Base-by-base conservation (phyloP, 2,888 invertebrate genomes). In the Metopia argyrocephala region DNA sequence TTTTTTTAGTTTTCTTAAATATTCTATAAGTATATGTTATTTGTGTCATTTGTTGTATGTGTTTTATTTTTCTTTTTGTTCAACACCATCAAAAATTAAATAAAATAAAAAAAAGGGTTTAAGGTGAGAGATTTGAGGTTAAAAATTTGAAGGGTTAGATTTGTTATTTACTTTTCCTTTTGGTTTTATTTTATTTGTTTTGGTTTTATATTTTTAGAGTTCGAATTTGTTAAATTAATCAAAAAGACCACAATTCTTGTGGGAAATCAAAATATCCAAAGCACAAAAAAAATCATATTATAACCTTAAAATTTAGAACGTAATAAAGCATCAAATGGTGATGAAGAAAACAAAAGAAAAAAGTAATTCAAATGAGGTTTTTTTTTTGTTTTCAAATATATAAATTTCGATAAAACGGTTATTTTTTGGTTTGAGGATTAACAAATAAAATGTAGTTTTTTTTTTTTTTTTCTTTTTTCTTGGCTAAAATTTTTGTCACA, bases 231-330 rank as follows among this genome's bases (percentile, higher is more conserved):
- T 66, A 78, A 78, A 73, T 78, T 78, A 78, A 78, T 73, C 78
- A 78, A 66, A 73, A 66, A 62, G 31, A 61, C 78, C 71, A 59
- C 71, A 73, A 66, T 54, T 56, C 81, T 70, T 75, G 23, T 6
- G 81, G 81, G 81, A 81, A 81, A 81, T 81, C 78, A 81, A 78
- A 81, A 38, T 48, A 23, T 57, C 70, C 45, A 18, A 48, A 73
- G 20, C 18, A 71, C 18, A 18, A 25, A 50, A 59, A 21, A 15
- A 38, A 15, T 3, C 38, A 2, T 12, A 2, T 12, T 2, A 3
- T 9, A 31, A 31, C 6, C 31, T 31, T 31, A 38, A 23, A 23
- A 21, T 28, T 48, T 23, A 64, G 38, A 56, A 52, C 31, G 25
- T 56, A 69, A 62, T 62, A 38, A 48, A 64, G 20, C 69, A 64